Base-by-base conservation (phyloP, 2,888 invertebrate genomes). In the Luperina nickerlii region DNA sequence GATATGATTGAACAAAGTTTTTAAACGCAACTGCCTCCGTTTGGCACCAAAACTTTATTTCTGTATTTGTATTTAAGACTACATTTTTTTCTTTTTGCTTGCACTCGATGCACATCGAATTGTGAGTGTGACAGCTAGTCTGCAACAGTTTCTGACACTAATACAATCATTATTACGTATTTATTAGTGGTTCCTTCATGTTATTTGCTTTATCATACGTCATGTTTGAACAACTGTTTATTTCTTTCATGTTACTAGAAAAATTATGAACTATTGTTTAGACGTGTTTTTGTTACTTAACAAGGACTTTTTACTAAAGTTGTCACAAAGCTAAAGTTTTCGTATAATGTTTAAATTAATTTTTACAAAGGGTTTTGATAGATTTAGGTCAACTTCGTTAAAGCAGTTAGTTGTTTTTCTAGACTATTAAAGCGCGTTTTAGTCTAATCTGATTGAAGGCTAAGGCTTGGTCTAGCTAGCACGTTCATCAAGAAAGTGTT, bases 211-310 rank as follows among this genome's bases (percentile, higher is more conserved):
- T 63, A 67, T 51, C 24, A 57, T 42, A 72, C 84, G 79, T 83
- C 78, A 78, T 66, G 79, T 78, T 51, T 87, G 79, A 83, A 78
- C 79, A 84, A 74, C 84, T 84, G 74, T 76, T 66, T 38, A 69
- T 51, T 82, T 74, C n/a, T 57, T 65, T 63, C 27, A 13, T 62
- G 24, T 54, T 60, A 57, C 70, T 68, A 24, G 13, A 54, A 27
- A 38, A 27, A 38, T 32, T 38, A 63, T 51, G 65, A 60, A 62
- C 48, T n/a, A 83, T 78, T 82, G 83, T 86, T 76, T 66, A 4
- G 13, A 84, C 51, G 32, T 51, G 32, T 80, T 78, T 78, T 68
- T 9, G 0, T 62, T 78, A 62, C 27, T 84, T 54, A 84, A 79
- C 27, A n/a, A 57, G 45, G 11, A 48, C 15, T 48, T 68, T 67